These are phyloP conservation scores for Thalassaphorura encarpata DNA, from an alignment of 1,140 invertebrate species.

Conservation along the genomic window DNA sequence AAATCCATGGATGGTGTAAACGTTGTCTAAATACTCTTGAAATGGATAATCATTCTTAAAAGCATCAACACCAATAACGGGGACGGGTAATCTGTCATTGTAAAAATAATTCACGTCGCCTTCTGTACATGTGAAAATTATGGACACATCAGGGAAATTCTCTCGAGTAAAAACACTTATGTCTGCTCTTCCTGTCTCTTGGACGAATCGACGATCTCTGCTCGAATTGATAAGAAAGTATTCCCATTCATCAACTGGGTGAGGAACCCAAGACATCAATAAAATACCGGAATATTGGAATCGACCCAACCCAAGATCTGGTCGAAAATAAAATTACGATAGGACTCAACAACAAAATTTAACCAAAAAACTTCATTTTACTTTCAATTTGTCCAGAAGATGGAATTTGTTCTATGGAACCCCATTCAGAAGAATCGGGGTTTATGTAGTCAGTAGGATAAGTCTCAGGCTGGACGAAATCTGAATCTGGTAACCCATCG, in stretches of 20 bases:
- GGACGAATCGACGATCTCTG: background rate
- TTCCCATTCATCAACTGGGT: background rate
- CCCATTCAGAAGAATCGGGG: background rate
- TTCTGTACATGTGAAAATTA: background rate
- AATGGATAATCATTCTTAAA: slow-evolving; percentile 2
- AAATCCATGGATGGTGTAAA: slow-evolving; percentile 6
- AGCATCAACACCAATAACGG: slow-evolving; percentile 1
- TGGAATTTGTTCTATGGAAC: too few species aligned
- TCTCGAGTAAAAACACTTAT: background rate
- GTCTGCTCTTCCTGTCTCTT: background rate
- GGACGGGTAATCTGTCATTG: background rate
- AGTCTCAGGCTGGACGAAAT: too few species aligned
- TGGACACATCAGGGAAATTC: background rate
- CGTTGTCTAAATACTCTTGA: slow-evolving; percentile 2
- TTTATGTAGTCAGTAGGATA: too few species aligned
- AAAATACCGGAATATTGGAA: slow-evolving; percentile 1
- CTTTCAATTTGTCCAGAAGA: too few species aligned
- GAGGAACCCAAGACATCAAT: background rate
- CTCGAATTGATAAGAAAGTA: background rate
- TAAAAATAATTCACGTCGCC: background rate
- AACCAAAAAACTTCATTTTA: too few species aligned
- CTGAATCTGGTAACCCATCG: too few species aligned
- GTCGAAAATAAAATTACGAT: background rate
- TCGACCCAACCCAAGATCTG: background rate
- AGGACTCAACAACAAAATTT: background rate